Percentiles rank a stretch among this genome's conserved stretches.
Conservation (phyloP, 2,797 vertebrate species). For the Alectoris magna region DNA sequence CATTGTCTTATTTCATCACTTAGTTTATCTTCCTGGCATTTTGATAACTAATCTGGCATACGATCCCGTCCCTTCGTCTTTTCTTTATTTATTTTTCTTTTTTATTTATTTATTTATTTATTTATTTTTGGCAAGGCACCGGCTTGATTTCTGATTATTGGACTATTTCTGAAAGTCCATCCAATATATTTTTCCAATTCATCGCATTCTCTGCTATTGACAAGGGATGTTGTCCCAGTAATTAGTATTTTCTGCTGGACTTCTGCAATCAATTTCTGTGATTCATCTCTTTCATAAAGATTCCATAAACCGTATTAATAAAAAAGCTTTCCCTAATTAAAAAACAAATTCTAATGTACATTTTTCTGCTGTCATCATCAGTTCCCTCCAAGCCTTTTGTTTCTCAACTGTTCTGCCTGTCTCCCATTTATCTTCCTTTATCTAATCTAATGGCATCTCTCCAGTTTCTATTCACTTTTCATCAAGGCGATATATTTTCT, state of each 20-base stretch:
- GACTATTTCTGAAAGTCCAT: neutral
- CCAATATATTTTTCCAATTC: conserved; percentile 14
- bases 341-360: conserved; percentile 1
- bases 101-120: neutral
- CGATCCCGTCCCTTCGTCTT: neutral
- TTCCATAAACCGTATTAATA: conserved; percentile 5
- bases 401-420: neutral
- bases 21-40: conserved; percentile 17
- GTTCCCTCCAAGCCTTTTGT: conserved; percentile 31
- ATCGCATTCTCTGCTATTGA: conserved; percentile 35
- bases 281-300: conserved; percentile 34
- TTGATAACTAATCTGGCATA: conserved; percentile 21
- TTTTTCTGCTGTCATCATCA: conserved; percentile 24
- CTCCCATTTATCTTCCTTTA: conserved; percentile 52
- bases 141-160: conserved; percentile 27
- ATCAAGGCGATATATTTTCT: conserved; percentile 34
- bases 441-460: conserved; percentile 39
- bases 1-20: neutral
- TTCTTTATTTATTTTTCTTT: neutral
- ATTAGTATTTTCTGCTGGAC: conserved; percentile 4
- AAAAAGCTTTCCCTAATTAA: conserved; percentile 51
- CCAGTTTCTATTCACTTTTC: conserved; percentile 41
- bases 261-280: conserved; percentile 25
- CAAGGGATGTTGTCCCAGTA: neutral
- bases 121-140: neutral